phyloP scores from a whole-genome alignment of 2,797 vertebrate species.

The Phoeniculus purpureus region DNA sequence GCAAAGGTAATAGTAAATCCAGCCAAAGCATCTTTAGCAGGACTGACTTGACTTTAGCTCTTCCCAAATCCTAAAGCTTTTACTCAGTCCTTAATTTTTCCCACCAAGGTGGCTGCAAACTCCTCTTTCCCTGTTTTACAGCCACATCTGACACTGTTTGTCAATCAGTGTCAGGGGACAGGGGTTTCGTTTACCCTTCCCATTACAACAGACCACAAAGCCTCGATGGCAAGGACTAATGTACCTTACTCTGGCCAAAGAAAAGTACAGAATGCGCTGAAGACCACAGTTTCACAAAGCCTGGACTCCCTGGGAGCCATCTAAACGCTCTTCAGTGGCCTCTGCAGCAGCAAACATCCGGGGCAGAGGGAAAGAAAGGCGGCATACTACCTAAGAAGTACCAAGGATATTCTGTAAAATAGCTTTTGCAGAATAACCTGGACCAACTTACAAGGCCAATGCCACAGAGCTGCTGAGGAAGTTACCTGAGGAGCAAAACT shows the following conservation, averaged over 20 bases:
- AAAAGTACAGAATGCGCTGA: neutral
- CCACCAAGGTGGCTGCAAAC: neutral
- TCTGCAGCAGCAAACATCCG: neutral
- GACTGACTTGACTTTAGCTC: neutral
- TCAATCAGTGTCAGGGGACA: neutral
- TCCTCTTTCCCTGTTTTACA: neutral
- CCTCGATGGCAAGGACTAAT: neutral
- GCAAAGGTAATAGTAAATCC: neutral
- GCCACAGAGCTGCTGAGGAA: neutral
- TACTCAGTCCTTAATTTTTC: neutral
- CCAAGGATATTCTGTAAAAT: neutral
- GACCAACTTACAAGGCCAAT: neutral
- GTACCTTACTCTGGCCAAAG: neutral
- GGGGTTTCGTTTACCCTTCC: neutral
- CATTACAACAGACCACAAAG: neutral
- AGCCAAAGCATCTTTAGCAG: neutral
- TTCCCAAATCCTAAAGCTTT: neutral
- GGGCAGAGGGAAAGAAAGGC: neutral
- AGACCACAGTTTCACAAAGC: neutral
- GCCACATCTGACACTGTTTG: neutral
- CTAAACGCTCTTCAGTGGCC: accelerated
- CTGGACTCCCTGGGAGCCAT: neutral
- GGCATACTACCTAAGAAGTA: neutral
- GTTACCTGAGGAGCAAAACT: neutral
- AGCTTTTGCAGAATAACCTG: neutral